These are phyloP conservation scores for Drosophila trichaetosa DNA, from an alignment of 2,888 invertebrate species.

Conservation along the genomic window DNA sequence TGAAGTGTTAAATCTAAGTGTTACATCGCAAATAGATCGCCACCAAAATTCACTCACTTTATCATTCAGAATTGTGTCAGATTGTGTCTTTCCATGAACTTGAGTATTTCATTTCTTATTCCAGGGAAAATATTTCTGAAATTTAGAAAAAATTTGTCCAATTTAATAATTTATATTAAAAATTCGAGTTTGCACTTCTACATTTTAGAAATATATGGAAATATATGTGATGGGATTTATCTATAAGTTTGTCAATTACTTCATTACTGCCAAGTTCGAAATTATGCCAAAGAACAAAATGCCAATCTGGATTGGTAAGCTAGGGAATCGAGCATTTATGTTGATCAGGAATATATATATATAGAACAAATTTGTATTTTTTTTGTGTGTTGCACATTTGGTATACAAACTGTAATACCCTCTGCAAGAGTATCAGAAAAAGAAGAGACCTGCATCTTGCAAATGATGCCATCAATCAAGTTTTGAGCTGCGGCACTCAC, in stretches of 20 bases:
- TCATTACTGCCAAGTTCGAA: not conserved
- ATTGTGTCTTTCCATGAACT: not conserved
- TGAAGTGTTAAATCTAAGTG: not conserved
- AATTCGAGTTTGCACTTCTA: not conserved
- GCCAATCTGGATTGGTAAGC: not conserved
- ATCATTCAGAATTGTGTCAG: not conserved
- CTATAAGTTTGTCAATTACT: not conserved
- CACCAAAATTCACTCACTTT: not conserved
- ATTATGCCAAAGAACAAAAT: not conserved
- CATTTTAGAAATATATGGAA: not conserved
- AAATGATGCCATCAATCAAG: slow-evolving; percentile 67
- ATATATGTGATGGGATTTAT: not conserved
- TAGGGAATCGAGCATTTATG: not conserved
- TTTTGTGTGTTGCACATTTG: not conserved
- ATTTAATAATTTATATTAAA: not conserved
- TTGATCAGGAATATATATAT: not conserved
- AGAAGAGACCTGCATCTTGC: slow-evolving; percentile 30
- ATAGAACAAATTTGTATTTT: no score
- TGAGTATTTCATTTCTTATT: no score
- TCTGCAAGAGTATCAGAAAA: not conserved
- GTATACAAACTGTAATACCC: not conserved
- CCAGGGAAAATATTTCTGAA: not conserved
- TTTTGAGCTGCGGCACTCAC: slow-evolving; percentile 29
- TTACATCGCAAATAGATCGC: not conserved
- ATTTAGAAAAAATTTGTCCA: not conserved